Evolutionary conservation across 2,888 invertebrate species (phyloP).

Genomic region (Eudemis profundana): DNA sequence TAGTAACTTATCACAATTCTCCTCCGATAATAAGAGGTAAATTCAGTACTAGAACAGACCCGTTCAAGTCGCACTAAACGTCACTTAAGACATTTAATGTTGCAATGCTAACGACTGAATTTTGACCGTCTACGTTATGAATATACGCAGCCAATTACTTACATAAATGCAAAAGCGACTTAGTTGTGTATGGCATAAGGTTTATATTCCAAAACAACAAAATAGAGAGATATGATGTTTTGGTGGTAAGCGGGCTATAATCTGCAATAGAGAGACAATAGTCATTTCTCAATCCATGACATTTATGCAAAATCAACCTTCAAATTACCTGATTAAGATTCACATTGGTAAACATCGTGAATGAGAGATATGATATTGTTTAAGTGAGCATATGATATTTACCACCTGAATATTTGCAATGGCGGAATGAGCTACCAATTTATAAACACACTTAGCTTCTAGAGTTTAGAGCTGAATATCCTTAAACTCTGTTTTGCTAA

Average conservation of each 20-base stretch:
- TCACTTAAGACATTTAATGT: conserved; percentile 16
- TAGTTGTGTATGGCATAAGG: not conserved
- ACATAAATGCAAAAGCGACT: not conserved
- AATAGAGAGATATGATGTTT: not conserved
- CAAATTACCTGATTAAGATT: not conserved
- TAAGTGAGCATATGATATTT: not conserved
- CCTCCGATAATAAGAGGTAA: not conserved
- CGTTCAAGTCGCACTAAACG: conserved; percentile 24
- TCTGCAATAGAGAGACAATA: not conserved
- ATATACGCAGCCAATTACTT: not conserved
- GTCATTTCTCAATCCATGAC: not conserved
- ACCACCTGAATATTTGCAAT: not conserved
- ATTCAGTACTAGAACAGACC: not conserved
- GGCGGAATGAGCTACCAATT: not conserved
- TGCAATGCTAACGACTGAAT: conserved; percentile 2
- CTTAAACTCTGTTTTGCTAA: no score
- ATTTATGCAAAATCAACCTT: not conserved
- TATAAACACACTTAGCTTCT: not conserved
- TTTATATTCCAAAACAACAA: not conserved
- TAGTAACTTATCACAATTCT: no score
- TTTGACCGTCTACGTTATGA: conserved; percentile 8
- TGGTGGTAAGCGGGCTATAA: not conserved
- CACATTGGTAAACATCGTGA: not conserved
- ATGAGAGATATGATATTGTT: not conserved
- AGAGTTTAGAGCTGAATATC: no score